Percentiles rank a stretch among this genome's conserved stretches.
Evolutionary conservation across 30 jellyfish, hydroid and myxozoan genomes (phyloP).

Genomic region (Cassiopea xamachana): DNA sequence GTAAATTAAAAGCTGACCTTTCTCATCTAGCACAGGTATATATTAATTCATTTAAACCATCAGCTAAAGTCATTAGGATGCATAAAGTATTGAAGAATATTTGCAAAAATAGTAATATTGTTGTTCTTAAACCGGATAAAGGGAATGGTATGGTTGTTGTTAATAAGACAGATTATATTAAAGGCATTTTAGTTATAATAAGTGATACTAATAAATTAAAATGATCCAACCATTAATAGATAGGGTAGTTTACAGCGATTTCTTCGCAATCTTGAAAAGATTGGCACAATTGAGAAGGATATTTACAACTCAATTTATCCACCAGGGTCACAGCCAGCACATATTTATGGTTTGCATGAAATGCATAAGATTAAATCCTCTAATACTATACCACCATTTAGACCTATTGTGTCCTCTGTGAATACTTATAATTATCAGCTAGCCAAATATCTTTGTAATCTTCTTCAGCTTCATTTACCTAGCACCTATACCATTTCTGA

Average conservation of each 20-base stretch:
- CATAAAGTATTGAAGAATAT: not conserved
- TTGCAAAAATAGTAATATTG: not conserved
- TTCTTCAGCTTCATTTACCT: conserved; percentile 33
- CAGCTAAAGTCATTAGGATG: not conserved
- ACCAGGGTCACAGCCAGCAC: not conserved
- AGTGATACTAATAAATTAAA: not conserved
- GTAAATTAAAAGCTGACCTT: not conserved
- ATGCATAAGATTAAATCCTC: not conserved
- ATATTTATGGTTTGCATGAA: not conserved
- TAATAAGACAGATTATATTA: not conserved
- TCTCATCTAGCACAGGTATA: not conserved
- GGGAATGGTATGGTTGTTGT: not conserved
- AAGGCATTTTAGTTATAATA: not conserved
- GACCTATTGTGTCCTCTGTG: conserved; percentile 14
- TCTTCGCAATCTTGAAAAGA: not conserved
- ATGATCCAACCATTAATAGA: too few species aligned
- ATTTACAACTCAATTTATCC: not conserved
- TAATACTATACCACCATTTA: not conserved
- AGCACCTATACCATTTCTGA: not conserved
- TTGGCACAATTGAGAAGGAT: not conserved
- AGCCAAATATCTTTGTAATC: conserved; percentile 13
- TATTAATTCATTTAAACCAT: not conserved
- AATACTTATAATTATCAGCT: not conserved
- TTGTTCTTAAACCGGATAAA: not conserved
- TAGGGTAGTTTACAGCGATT: not conserved